A percentile compares a stretch with the other conserved stretches of the same genome.
These are phyloP conservation scores for Athrips mouffetella DNA, from an alignment of 2,888 invertebrate genomes.

Conservation along the genomic window DNA sequence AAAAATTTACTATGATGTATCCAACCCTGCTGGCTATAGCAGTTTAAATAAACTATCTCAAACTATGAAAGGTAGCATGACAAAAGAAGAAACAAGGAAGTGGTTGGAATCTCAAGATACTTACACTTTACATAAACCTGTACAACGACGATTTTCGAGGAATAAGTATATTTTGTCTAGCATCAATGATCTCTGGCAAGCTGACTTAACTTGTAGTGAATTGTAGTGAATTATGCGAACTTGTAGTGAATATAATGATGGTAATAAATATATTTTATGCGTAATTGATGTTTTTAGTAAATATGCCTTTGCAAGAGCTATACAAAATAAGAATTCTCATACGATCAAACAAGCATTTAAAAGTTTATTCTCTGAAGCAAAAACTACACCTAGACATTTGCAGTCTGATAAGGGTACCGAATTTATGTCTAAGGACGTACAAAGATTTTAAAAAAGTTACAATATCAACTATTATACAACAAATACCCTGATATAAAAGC, in stretches of 20 bases:
- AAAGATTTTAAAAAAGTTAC: constrained; percentile 10
- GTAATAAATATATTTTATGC: constrained; percentile 23
- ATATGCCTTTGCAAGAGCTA: constrained; percentile 19
- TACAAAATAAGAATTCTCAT: constrained; percentile 2
- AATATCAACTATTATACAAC: constrained; percentile 11
- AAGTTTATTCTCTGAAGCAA: constrained; percentile 11
- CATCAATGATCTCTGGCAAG: constrained; percentile 11
- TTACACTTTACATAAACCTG: constrained; percentile 27
- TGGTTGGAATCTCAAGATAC: constrained; percentile 30
- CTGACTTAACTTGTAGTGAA: no score
- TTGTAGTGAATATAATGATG: constrained; percentile 21
- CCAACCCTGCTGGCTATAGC: constrained; percentile 20
- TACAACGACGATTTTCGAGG: constrained; percentile 18
- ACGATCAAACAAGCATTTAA: not conserved
- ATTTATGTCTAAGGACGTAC: constrained; percentile 7
- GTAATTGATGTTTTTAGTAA: constrained; percentile 26
- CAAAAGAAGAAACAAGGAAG: constrained; percentile 20
- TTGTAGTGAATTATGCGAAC: constrained; percentile 10
- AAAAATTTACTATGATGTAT: constrained; percentile 24
- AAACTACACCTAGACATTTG: constrained; percentile 8
- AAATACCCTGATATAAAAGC: constrained; percentile 12
- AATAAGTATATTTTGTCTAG: constrained; percentile 27
- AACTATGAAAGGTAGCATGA: constrained; percentile 27
- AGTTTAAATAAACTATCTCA: constrained; percentile 24
- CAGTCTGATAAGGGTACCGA: constrained; percentile 15